These are phyloP conservation scores for Archaeoteleia sp. DNA, from an alignment of 2,888 invertebrate species.

Conservation along the genomic window DNA sequence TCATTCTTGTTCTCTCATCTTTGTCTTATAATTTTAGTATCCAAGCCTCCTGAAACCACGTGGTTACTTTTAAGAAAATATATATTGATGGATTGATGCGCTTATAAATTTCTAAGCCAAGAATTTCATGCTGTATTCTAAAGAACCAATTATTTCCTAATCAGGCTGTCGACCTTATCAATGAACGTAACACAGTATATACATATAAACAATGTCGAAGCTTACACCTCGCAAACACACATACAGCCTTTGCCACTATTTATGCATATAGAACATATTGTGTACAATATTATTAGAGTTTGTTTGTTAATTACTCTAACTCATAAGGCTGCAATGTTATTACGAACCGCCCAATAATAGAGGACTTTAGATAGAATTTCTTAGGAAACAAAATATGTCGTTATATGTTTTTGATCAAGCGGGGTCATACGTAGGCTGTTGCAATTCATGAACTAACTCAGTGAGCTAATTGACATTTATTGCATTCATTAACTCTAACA, in stretches of 20 bases:
- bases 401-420: slow-evolving; percentile 18
- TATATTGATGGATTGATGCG: slow-evolving; percentile 16
- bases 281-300: slow-evolving; percentile 48
- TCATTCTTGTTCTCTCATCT: too few relatives aligned
- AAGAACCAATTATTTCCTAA: slow-evolving; percentile 58
- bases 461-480: slow-evolving; percentile 30
- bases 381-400: slow-evolving; percentile 35
- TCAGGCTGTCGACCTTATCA: slow-evolving; percentile 62
- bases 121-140: slow-evolving; percentile 1
- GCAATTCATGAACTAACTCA: slow-evolving; percentile 44
- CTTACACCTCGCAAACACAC: slow-evolving; percentile 66
- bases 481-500: slow-evolving; percentile 33
- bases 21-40: too few relatives aligned
- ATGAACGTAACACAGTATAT: slow-evolving; percentile 55
- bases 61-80: too few relatives aligned
- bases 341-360: slow-evolving; percentile 57
- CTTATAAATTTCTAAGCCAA: slow-evolving; percentile 10
- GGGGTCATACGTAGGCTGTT: slow-evolving; percentile 35
- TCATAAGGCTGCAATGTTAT: slow-evolving; percentile 59
- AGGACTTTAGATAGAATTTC: slow-evolving; percentile 39
- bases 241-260: slow-evolving; percentile 61
- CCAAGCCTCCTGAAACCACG: too few relatives aligned
- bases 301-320: slow-evolving; percentile 48
- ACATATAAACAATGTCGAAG: slow-evolving; percentile 59
- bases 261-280: slow-evolving; percentile 60